These are phyloP conservation scores for Psittacula derbiana DNA, from an alignment of 2,797 vertebrate genomes.

Conservation along the genomic window DNA sequence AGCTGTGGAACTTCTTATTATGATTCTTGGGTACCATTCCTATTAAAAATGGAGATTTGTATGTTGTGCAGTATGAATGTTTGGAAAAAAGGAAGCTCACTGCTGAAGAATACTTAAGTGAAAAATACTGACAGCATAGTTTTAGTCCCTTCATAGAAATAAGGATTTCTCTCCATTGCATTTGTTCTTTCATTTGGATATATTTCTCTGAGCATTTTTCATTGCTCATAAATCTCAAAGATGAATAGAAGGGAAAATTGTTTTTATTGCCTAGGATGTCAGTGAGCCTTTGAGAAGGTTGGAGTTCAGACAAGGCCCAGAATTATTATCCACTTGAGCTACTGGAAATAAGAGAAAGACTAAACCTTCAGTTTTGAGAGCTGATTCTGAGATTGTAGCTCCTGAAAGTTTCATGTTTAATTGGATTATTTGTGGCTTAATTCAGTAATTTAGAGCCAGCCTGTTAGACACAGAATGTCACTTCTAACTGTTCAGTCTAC, in stretches of 20 bases:
- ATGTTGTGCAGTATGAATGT: not conserved
- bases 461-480: not conserved
- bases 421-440: not conserved
- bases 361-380: not conserved
- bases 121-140: not conserved
- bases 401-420: not conserved
- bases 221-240: not conserved
- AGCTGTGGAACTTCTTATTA: not conserved
- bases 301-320: not conserved
- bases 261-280: not conserved
- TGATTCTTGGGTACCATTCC: not conserved
- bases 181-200: not conserved
- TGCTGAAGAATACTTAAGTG: not conserved
- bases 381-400: not conserved
- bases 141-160: not conserved
- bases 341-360: not conserved
- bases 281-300: not conserved
- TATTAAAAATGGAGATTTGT: not conserved
- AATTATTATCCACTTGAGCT: not conserved
- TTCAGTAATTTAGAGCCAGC: not conserved
- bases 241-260: not conserved
- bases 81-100: not conserved
- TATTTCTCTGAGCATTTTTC: not conserved
- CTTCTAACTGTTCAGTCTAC: not conserved
- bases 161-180: not conserved